These are phyloP conservation scores for Trachemys scripta DNA, from an alignment of 2,113 vertebrate species.

Conservation along the genomic window DNA sequence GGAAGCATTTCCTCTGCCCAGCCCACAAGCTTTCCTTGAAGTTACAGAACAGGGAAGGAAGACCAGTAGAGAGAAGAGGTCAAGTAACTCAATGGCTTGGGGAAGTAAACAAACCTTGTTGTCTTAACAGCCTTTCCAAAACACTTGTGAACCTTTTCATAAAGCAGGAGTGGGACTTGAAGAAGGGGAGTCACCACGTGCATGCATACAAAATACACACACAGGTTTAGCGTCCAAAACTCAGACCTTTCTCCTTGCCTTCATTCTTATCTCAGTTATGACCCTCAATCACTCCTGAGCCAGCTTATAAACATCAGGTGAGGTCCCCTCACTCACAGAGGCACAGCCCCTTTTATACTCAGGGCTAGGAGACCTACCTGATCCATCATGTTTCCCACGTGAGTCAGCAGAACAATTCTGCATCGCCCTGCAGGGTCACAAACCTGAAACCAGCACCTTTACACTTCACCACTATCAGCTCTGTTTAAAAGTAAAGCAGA, in stretches of 20 bases:
- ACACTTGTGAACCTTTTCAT: fast-evolving
- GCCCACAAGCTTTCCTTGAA: background rate
- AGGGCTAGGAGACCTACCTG: background rate
- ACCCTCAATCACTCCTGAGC: background rate
- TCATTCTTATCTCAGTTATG: background rate
- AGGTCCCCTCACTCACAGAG: background rate
- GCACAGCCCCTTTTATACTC: background rate
- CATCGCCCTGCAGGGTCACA: background rate
- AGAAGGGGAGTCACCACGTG: background rate
- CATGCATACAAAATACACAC: background rate
- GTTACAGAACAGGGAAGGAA: background rate
- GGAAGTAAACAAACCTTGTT: background rate
- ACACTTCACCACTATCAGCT: background rate
- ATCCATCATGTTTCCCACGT: background rate
- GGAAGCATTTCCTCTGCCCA: background rate
- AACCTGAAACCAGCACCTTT: background rate
- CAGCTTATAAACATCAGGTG: background rate
- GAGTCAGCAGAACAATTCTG: background rate
- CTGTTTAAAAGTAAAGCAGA: background rate
- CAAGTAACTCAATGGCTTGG: background rate
- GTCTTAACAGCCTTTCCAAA: background rate
- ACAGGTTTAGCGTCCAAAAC: fast-evolving
- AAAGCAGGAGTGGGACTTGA: background rate
- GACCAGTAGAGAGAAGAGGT: background rate
- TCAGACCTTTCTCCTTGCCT: fast-evolving